Base-by-base conservation (phyloP, 2,797 vertebrate species). In the Megalops cyprinoides region DNA sequence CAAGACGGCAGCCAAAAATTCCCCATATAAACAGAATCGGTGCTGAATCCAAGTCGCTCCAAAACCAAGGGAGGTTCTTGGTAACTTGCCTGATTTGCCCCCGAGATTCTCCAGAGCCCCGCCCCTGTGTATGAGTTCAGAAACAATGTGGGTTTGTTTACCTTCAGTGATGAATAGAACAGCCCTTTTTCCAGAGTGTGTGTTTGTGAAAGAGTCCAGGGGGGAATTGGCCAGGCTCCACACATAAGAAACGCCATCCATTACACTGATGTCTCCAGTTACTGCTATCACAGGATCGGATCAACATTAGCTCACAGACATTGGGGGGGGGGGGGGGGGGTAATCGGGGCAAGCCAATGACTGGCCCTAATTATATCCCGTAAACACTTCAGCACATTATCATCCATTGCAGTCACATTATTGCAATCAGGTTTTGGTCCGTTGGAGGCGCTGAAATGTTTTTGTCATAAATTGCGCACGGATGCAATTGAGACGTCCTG, bases 241-340 rank as follows among this genome's bases (percentile, higher is more conserved):
- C 42, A 65, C 12, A 8, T n/a, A 46, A 67, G 23, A 74, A 42
- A n/a, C 82, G 1, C n/a, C 37, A 55, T 79, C 25, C 58, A 37
- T 79, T 7, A 55, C 76, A 74, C 5, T 53, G 74, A 81, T n/a
- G 42, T 18, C n/a, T 79, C 69, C 18, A 28, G 81, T 81, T 79
- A 82, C 69, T 58, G 83, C 83, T 58, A 62, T 9, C 77, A 55
- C 10, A 3, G 0, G 14, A 0, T 3, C 23, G 44, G 78, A 82
- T 82, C 82, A 86, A 83, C 80, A 78, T 83, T 84, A 69, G 79
- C 82, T 76, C 86, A 86, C 90, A 91, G 84, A 86, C 6, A 48
- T 74, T 60, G 10, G 18, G 20, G 3, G 10, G 6, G 3, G 31
- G 25, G n/a, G n/a, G n/a, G n/a, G n/a, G n/a, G n/a, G n/a, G n/a